These are phyloP conservation scores for Orius laevigatus DNA, from an alignment of 1,140 invertebrate species.

Conservation along the genomic window DNA sequence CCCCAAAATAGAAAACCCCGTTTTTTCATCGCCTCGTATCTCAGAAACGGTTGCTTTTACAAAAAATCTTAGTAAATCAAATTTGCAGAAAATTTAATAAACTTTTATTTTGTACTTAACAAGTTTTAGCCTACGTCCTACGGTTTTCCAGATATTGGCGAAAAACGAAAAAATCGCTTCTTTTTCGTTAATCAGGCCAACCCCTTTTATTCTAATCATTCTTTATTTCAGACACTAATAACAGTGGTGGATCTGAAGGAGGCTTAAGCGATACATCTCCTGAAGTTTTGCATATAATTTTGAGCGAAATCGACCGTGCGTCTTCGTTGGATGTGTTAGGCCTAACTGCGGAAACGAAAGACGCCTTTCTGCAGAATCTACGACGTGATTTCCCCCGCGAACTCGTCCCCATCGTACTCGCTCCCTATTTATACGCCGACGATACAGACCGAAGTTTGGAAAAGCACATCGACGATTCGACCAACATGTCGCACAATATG, in stretches of 20 bases:
- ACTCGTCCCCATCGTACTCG: conserved; percentile 70
- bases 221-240: conserved; percentile 28
- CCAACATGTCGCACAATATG: conserved; percentile 41
- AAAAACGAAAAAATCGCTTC: too few relatives aligned
- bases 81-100: too few relatives aligned
- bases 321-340: conserved; percentile 29
- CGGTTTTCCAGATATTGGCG: too few relatives aligned
- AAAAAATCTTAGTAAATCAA: too few relatives aligned
- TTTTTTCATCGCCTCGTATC: too few relatives aligned
- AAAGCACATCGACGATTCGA: conserved; percentile 30
- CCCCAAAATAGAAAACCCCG: too few relatives aligned
- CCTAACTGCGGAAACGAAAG: conserved; percentile 49
- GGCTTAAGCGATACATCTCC: conserved; percentile 74
- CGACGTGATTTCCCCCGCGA: conserved; percentile 74
- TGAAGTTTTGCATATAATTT: conserved; percentile 71
- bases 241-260: conserved; percentile 50
- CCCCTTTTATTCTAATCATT: conserved; percentile 1
- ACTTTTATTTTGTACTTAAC: too few relatives aligned
- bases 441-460: conserved; percentile 53
- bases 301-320: conserved; percentile 25
- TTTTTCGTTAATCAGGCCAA: too few relatives aligned
- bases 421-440: conserved; percentile 68
- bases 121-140: too few relatives aligned
- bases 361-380: conserved; percentile 62
- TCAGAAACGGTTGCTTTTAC: too few relatives aligned